A percentile compares a stretch with the other conserved stretches of the same genome.
Conservation (phyloP, 2,113 vertebrate species). For the Condylura cristata region DNA sequence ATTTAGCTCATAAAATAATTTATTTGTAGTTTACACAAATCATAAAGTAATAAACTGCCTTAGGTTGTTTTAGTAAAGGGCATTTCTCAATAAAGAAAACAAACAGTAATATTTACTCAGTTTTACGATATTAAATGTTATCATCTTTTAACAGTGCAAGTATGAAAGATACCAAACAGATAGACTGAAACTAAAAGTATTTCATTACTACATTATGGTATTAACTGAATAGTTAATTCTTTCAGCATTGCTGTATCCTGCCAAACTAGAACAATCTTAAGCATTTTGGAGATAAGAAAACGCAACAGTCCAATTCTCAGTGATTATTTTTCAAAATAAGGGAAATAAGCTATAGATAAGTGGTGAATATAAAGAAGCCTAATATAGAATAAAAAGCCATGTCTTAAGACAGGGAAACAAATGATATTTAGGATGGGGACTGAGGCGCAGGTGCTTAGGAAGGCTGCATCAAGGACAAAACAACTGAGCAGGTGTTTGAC, state of each 20-base stretch:
- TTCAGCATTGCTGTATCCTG: not conserved
- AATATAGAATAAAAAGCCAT: not conserved
- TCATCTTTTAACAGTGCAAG: not conserved
- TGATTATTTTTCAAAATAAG: slow-evolving; percentile 36
- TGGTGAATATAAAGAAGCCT: not conserved
- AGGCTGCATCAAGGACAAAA: not conserved
- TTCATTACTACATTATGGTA: not conserved
- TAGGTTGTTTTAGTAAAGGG: not conserved
- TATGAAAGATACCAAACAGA: not conserved
- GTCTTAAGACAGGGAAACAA: not conserved
- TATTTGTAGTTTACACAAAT: not conserved
- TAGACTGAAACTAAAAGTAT: not conserved
- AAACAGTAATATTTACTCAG: not conserved
- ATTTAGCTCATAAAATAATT: not conserved
- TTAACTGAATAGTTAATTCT: not conserved
- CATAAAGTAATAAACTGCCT: not conserved
- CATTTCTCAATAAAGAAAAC: not conserved
- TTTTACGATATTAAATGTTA: not conserved
- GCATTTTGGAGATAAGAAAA: slow-evolving; percentile 7
- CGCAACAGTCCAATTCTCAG: not conserved
- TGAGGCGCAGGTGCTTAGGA: not conserved
- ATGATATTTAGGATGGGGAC: not conserved
- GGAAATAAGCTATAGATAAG: not conserved
- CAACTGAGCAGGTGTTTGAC: not conserved
- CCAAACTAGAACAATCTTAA: not conserved